Evolutionary conservation across 2,797 vertebrate genomes (phyloP).

Genomic region (Pristis pectinata): DNA sequence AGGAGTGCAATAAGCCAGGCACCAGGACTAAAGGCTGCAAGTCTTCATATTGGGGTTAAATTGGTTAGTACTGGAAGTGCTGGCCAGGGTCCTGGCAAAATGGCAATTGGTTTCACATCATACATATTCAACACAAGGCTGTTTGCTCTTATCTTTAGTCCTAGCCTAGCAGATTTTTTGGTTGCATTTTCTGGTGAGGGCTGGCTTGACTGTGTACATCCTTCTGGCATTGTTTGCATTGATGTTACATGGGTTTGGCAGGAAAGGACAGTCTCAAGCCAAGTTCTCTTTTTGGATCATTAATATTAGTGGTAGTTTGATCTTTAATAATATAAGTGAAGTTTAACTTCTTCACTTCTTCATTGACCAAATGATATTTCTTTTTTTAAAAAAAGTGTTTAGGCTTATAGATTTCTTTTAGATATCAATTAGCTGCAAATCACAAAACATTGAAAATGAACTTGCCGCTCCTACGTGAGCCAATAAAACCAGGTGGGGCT

Average conservation of each 20-base stretch:
- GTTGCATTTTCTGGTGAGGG: constrained; percentile 44
- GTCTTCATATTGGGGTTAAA: too few relatives aligned
- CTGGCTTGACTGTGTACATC: constrained; percentile 41
- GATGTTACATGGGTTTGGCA: constrained; percentile 43
- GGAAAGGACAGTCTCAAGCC: constrained; percentile 41
- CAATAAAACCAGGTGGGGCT: too few relatives aligned
- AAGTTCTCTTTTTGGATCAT: constrained; percentile 37
- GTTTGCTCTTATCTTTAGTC: background rate
- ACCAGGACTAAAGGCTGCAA: too few relatives aligned
- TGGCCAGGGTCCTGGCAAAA: too few relatives aligned
- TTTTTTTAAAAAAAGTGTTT: background rate
- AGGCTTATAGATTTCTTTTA: background rate
- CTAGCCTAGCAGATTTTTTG: constrained; percentile 41
- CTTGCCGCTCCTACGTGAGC: background rate
- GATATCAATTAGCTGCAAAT: background rate
- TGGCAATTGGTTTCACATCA: background rate
- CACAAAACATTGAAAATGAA: background rate
- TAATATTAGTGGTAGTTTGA: constrained; percentile 38
- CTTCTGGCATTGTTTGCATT: constrained; percentile 43
- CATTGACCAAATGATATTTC: background rate
- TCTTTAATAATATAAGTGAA: background rate
- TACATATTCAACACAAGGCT: background rate
- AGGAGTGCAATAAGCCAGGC: too few relatives aligned
- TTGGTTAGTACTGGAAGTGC: too few relatives aligned
- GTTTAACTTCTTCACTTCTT: background rate